Conservation (phyloP, 1,140 invertebrate genomes). For the Nasonia longicornis region DNA sequence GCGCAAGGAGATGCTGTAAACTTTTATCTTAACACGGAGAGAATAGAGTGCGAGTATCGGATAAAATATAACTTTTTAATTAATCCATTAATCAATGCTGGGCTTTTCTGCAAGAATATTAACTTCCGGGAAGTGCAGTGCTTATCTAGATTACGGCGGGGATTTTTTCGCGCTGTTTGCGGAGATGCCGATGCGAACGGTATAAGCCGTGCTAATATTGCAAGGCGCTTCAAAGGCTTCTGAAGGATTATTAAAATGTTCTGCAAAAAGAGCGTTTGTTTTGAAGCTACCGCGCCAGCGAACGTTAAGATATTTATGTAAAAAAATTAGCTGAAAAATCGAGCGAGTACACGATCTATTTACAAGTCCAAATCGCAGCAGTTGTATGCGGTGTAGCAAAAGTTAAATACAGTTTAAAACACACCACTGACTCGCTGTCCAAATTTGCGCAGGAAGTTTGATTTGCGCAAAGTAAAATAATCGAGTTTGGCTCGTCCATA, state of each 20-base stretch:
- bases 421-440: not conserved
- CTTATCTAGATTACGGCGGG: not conserved
- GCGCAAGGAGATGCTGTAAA: not conserved
- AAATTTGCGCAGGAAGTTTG: not conserved
- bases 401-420: not conserved
- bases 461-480: conserved; percentile 15
- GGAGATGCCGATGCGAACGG: not conserved
- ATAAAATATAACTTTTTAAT: conserved; percentile 5
- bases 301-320: too few species aligned
- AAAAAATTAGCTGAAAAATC: too few species aligned
- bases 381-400: not conserved
- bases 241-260: not conserved
- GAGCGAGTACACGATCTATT: too few species aligned
- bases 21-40: not conserved
- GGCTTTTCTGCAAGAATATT: not conserved
- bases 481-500: not conserved
- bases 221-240: too few species aligned
- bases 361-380: not conserved
- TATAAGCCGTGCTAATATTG: too few species aligned
- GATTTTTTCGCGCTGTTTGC: not conserved
- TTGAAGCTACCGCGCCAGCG: too few species aligned
- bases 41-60: not conserved
- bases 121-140: not conserved
- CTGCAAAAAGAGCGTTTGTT: not conserved
- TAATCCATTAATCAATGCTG: not conserved